Conservation (phyloP, 2,113 vertebrate species). For the Tenrec ecaudatus region DNA sequence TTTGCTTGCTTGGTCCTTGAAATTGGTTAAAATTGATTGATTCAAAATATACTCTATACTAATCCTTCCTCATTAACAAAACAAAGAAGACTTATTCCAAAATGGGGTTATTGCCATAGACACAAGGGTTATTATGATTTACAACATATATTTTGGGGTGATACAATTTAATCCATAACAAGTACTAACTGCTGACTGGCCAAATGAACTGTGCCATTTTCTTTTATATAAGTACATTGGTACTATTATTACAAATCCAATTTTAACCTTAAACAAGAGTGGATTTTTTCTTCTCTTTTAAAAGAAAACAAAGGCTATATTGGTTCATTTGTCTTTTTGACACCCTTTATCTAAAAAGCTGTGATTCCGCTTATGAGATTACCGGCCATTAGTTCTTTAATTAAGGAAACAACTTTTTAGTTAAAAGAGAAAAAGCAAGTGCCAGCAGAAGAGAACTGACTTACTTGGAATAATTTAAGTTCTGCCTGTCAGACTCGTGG, state of each 20-base stretch:
- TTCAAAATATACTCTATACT: background rate
- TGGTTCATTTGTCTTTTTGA: conserved; percentile 63
- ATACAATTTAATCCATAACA: background rate
- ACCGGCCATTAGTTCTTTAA: conserved; percentile 57
- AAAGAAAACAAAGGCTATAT: conserved; percentile 55
- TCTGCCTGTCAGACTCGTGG: background rate
- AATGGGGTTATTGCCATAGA: background rate
- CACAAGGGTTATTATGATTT: background rate
- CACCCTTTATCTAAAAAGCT: background rate
- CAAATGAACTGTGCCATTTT: background rate
- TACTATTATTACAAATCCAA: background rate
- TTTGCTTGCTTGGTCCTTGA: background rate
- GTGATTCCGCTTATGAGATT: conserved; percentile 38
- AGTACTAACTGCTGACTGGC: background rate
- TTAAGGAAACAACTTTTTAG: conserved; percentile 39
- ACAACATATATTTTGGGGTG: background rate
- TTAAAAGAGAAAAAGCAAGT: conserved; percentile 38
- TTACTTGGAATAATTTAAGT: background rate
- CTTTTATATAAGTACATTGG: background rate
- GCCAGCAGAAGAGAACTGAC: background rate
- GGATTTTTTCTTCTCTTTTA: background rate
- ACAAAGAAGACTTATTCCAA: background rate
- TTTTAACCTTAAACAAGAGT: conserved; percentile 34
- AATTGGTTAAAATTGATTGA: background rate
- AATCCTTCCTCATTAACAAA: background rate